Base-by-base conservation (phyloP, 2,888 invertebrate species). In the Phorcus lineatus region DNA sequence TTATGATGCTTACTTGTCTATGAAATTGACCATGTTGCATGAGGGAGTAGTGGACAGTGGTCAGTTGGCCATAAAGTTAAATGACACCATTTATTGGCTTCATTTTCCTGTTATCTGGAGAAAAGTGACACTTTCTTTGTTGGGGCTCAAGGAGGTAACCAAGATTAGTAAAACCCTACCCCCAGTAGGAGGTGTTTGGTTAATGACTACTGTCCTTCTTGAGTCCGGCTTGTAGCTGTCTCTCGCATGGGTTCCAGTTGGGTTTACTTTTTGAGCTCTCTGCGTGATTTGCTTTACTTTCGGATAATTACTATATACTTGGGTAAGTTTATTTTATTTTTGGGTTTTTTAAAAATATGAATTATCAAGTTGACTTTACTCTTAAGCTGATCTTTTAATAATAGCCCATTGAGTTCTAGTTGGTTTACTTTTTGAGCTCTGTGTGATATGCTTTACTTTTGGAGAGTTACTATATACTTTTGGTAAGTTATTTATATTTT, bases 1-100 rank as follows among this genome's bases (percentile, higher is more conserved):
- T 70, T 70, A 70, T 70, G 70, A 40, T 70, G 40, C 70, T 70
- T 70, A 70, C 70, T 70, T 70, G 70, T 70, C 36, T 70, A 19
- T 36, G 70, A 40, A 70, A 40, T 70, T 70, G 70, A 70, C 70
- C 70, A 36, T 70, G 70, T 16, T 70, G 70, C 36, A n/a, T 70
- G 40, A n/a, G 40, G 19, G 70, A n/a, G 36, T 36, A 70, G 28
- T 70, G 40, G 70, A 70, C 40, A 70, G 36, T 36, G 36, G 28
- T 3, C n/a, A 70, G 31, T 19, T 36, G 36, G 70, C n/a, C 70
- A 36, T 70, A 70, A 70, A 70, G 28, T 17, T 31, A 40, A 70
- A 40, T 31, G 31, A 40, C 70, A 70, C 36, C 11, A 36, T 70
- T 70, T 70, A 70, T 70, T 70, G 70, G 36, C 70, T 36, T n/a